Conservation (phyloP, 2,113 vertebrate species). For the Pagrus major region DNA sequence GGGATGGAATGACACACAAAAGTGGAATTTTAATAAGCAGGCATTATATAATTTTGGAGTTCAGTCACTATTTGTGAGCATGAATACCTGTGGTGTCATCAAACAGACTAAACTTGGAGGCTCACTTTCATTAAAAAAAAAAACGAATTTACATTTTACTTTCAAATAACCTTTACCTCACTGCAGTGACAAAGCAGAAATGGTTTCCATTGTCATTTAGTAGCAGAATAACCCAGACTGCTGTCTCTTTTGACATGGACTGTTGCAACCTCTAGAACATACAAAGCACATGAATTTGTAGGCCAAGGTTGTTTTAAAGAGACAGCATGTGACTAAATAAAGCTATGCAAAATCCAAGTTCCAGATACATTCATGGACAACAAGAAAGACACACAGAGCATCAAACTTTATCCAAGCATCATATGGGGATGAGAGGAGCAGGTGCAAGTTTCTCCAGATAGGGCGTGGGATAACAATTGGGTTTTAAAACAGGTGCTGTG, state of each 20-base stretch:
- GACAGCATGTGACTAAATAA: constrained; percentile 1
- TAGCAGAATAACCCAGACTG: neutral
- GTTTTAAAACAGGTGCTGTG: constrained; percentile 70
- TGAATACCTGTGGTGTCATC: neutral
- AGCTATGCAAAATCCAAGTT: neutral
- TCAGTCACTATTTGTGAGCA: neutral
- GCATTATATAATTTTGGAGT: neutral
- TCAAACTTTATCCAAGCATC: constrained; percentile 1
- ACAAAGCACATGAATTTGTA: neutral
- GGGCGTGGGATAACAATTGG: constrained; percentile 60
- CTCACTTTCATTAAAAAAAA: neutral
- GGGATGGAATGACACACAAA: neutral
- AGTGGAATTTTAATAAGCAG: neutral
- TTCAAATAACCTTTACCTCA: constrained; percentile 17
- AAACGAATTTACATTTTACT: neutral
- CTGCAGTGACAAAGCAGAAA: constrained; percentile 16
- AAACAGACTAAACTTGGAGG: neutral
- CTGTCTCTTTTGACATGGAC: neutral
- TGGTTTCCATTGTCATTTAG: constrained; percentile 7
- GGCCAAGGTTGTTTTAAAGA: constrained; percentile 4
- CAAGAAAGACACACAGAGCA: neutral
- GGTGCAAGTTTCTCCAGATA: constrained; percentile 30
- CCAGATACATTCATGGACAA: neutral
- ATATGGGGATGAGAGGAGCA: constrained; percentile 7
- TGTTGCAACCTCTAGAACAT: neutral